A percentile compares a stretch with the other conserved stretches of the same genome.
Evolutionary conservation across 2,113 vertebrate species (phyloP).

Genomic region (Nesospiza acunhae): DNA sequence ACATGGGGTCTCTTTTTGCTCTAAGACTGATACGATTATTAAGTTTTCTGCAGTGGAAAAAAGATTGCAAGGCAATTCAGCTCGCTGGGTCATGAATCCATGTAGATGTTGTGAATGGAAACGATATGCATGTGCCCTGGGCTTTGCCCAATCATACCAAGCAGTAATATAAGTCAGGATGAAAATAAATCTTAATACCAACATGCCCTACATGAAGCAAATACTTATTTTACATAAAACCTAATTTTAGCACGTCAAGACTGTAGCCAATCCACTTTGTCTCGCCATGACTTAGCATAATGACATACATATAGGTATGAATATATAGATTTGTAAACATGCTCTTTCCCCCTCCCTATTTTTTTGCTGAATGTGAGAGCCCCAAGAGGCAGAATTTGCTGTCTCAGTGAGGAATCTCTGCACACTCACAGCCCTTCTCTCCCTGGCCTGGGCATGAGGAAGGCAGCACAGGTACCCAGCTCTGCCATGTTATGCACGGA

Average conservation of each 20-base stretch:
- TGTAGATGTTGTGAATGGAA: conserved; percentile 41
- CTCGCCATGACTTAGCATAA: background rate
- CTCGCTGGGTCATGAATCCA: conserved; percentile 7
- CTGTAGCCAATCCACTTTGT: conserved; percentile 7
- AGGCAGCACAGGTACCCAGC: rapidly evolving
- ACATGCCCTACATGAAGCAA: conserved; percentile 26
- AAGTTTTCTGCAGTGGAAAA: conserved; percentile 1
- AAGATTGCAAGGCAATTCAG: conserved; percentile 30
- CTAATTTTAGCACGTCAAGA: conserved; percentile 18
- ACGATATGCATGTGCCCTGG: background rate
- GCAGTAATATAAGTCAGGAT: background rate
- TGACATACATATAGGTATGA: background rate
- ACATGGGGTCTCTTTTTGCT: background rate
- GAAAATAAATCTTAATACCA: conserved; percentile 51
- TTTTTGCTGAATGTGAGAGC: background rate
- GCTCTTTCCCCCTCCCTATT: rapidly evolving
- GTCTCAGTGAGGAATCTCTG: background rate
- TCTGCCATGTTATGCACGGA: background rate
- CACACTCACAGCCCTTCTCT: background rate
- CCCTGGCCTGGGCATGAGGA: background rate
- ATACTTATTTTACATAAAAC: conserved; percentile 41
- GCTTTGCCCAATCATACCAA: conserved; percentile 34
- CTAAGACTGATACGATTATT: background rate
- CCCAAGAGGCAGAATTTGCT: background rate
- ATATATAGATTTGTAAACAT: background rate